phyloP scores from a whole-genome alignment of 2,797 vertebrate species.

The Fringilla coelebs region DNA sequence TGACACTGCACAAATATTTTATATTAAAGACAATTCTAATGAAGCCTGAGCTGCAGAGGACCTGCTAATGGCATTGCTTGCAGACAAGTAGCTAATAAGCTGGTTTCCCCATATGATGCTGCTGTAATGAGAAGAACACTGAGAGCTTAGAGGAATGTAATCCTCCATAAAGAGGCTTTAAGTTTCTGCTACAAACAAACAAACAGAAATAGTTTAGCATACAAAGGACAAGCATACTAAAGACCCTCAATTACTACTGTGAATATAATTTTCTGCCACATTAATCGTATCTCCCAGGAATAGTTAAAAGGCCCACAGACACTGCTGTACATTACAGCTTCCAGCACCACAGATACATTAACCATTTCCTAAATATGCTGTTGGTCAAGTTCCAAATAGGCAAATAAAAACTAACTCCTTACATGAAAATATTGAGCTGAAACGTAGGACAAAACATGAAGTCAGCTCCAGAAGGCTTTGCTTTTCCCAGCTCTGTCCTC shows the following conservation, averaged over 20 bases:
- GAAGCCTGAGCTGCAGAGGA: background rate
- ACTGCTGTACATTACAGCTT: background rate
- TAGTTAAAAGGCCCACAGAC: background rate
- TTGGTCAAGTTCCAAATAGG: background rate
- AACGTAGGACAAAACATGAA: background rate
- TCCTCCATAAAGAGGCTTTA: background rate
- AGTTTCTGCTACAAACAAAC: background rate
- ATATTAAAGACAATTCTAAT: background rate
- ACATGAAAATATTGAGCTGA: background rate
- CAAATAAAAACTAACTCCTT: background rate
- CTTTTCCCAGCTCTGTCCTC: background rate
- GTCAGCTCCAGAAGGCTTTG: background rate
- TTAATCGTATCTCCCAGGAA: constrained; percentile 22
- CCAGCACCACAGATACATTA: background rate
- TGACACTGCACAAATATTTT: background rate
- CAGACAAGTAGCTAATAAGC: background rate
- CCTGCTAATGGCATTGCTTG: background rate
- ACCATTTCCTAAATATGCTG: background rate
- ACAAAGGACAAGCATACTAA: background rate
- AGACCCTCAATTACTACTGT: background rate
- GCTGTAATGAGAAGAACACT: background rate
- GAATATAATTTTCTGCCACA: constrained; percentile 17
- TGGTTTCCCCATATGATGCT: background rate
- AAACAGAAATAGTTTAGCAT: background rate
- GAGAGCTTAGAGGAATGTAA: background rate